Evolutionary conservation across 2,113 vertebrate species (phyloP).

Genomic region (Cairina moschata): DNA sequence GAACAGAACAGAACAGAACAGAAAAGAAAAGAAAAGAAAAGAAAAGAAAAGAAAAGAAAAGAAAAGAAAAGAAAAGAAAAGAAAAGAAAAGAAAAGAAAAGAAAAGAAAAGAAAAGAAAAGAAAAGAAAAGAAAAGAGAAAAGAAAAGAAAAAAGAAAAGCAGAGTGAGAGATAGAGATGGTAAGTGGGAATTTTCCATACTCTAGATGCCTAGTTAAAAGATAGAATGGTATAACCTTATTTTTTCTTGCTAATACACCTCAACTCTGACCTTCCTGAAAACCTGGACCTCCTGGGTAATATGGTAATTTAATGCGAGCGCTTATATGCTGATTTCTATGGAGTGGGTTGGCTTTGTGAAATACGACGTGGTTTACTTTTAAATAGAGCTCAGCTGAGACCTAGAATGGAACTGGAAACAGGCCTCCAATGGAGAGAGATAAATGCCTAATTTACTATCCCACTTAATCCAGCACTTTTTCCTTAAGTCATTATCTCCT

Average conservation of each 20-base stretch:
- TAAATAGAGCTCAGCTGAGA: conserved; percentile 67
- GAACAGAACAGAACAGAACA: neutral
- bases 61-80: neutral
- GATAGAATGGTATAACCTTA: neutral
- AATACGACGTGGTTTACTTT: conserved; percentile 72
- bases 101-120: neutral
- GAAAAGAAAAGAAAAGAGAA: neutral
- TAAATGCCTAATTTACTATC: conserved; percentile 77
- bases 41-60: neutral
- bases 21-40: neutral
- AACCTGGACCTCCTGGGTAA: conserved; percentile 66
- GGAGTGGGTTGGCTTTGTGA: conserved; percentile 57
- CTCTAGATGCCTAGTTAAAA: neutral
- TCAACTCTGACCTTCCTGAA: conserved; percentile 69
- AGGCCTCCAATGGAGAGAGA: conserved; percentile 71
- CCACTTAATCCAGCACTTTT: conserved; percentile 71
- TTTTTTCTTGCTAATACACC: conserved; percentile 65
- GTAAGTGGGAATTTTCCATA: conserved; percentile 31
- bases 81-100: neutral
- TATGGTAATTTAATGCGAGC: conserved; percentile 66
- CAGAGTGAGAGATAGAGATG: neutral
- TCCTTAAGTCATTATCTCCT: conserved; percentile 72
- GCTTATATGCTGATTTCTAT: conserved; percentile 52
- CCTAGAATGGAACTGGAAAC: conserved; percentile 54
- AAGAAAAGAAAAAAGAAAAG: neutral